Base-by-base conservation (phyloP, 2,113 vertebrate genomes). In the Urocolius indicus region DNA sequence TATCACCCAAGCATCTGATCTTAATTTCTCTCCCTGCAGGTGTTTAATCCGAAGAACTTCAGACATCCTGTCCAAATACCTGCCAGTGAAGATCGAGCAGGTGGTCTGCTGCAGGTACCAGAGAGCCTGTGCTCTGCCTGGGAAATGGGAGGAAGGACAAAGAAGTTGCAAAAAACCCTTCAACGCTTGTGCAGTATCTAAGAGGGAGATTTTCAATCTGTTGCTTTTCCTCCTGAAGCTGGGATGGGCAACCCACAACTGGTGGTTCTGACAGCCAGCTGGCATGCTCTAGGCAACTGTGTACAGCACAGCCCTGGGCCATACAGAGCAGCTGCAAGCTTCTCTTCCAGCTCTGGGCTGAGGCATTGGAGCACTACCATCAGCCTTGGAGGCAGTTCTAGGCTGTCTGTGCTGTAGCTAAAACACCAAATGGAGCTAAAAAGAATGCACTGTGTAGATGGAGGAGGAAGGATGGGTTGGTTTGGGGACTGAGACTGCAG, bases 31-130 rank as follows among this genome's bases (percentile, higher is more conserved):
- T 61, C 72, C 62, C 36, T 94, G 78, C 90, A 99, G 99, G 87
- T 99, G 99, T 95, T 97, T 99, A 93, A 99, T 99, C 87, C 97
- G 99, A 94, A 99, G 99, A 95, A 99, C 99, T 16, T 99, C 99
- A 2, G 99, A 99, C 85, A 99, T 99, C 91, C 97, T 99, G 69
- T 99, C 99, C 38, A 99, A 99, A 95, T 99, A 99, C 90, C 98
- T 99, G n/a, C 99, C 99, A 1, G 99, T 99, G 96, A 99, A 99
- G 96, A 98, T 99, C 11, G 99, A 99, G 91, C 99, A 99, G 91
- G 99, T 99, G 71, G 99, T 99, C 57, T 99, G 99, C 95, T 99
- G 99, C 98, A 99, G 99, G 99, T 99, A 98, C 57, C 55, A 19
- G 24, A 88, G 83, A 63, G 32, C 82, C 32, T 46, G 14, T 77